A percentile compares a stretch with the other conserved stretches of the same genome.
Conservation (phyloP, 2,113 vertebrate species). For the Eurystomus gularis region DNA sequence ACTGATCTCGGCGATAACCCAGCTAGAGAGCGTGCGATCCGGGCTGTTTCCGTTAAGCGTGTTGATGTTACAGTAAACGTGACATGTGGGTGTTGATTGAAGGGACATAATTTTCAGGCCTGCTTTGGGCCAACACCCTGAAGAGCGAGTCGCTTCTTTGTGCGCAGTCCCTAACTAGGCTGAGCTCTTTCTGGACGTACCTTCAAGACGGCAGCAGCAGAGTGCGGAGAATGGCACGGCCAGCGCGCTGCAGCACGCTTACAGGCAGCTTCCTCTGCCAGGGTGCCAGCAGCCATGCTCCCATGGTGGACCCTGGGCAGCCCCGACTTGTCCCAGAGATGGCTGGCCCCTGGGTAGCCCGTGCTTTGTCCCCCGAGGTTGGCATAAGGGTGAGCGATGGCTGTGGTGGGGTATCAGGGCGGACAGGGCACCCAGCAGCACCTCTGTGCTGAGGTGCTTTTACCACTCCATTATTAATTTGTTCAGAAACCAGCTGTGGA, state of each 20-base stretch:
- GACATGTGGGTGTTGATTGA: slow-evolving; percentile 58
- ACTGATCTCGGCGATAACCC: slow-evolving; percentile 16
- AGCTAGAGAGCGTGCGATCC: background rate
- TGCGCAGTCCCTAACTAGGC: background rate
- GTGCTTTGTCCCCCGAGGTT: background rate
- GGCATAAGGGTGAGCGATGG: background rate
- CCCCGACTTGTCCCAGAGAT: background rate
- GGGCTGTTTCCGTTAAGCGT: slow-evolving; percentile 42
- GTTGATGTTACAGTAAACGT: slow-evolving; percentile 24
- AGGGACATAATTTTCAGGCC: slow-evolving; percentile 50
- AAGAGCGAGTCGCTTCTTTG: background rate
- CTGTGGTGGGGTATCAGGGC: background rate
- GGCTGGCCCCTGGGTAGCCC: background rate
- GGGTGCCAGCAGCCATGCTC: background rate
- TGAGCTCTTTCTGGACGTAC: background rate
- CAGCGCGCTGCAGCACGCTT: fast-evolving
- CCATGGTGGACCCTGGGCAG: background rate
- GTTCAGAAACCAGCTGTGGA: background rate
- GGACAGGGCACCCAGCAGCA: background rate
- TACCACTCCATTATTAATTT: fast-evolving
- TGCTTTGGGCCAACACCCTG: slow-evolving; percentile 26
- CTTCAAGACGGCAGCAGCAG: background rate
- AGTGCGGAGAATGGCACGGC: fast-evolving
- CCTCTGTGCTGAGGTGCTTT: background rate
- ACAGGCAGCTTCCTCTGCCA: background rate